Conservation (phyloP, 2,113 vertebrate species). For the Nyctereutes procyonoides region DNA sequence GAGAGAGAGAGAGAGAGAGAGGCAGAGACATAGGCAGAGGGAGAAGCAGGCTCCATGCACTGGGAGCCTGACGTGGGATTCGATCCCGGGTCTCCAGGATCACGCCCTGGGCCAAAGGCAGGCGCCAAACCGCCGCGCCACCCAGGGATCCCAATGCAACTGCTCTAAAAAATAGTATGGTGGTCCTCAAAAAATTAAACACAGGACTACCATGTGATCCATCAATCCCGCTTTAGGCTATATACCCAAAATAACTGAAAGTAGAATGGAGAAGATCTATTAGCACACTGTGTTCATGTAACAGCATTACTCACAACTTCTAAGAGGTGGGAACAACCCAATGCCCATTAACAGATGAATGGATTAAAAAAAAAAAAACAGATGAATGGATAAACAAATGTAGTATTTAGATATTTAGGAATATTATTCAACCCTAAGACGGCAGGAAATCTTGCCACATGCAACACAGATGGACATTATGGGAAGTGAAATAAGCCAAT, state of each 20-base stretch:
- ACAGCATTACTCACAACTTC: neutral
- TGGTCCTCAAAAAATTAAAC: neutral
- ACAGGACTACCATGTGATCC: rapidly evolving
- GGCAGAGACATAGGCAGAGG: too few species aligned
- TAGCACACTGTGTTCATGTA: neutral
- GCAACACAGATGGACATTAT: neutral
- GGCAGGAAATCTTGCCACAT: neutral
- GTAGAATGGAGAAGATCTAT: neutral
- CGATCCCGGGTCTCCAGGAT: too few species aligned
- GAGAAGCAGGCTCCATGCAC: too few species aligned
- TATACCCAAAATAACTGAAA: neutral
- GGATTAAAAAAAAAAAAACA: neutral
- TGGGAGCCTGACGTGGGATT: too few species aligned
- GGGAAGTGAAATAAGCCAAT: neutral
- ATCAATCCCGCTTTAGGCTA: neutral
- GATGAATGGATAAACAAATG: neutral
- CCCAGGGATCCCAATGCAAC: too few species aligned
- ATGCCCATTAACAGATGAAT: neutral
- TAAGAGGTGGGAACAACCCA: neutral
- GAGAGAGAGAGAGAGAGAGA: too few species aligned
- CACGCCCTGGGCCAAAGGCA: too few species aligned
- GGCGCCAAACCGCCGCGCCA: too few species aligned
- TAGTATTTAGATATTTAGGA: too few species aligned
- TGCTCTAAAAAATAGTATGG: neutral
- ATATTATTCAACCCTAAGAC: neutral